Evolutionary conservation across 2,888 invertebrate species (phyloP), one percentile per base, ranked within the genome.

Genomic region (Epirrhoe tristata): DNA sequence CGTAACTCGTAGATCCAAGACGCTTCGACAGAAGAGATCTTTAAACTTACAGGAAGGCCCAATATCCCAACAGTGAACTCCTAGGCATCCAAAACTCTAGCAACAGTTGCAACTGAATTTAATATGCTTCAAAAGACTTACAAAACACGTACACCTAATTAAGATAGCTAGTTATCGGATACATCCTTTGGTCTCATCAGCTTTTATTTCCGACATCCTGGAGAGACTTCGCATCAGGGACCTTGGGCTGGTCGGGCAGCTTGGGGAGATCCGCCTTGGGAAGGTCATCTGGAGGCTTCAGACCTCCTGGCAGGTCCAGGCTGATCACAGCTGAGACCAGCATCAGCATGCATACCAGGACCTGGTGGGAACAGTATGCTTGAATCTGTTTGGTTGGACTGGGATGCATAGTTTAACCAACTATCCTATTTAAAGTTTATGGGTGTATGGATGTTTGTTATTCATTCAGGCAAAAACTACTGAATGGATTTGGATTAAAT

Each of bases 271-370:
- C 79, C 0, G 78, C 74, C 59, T 87, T 86, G 1, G 82, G 77
- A 0, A 74, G 60, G 12, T 86, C 88, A 0, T 75, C 74, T 8
- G 80, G 76, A 0, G 71, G 70, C 67, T 84, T 85, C 43, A 76
- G 66, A 34, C 76, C 81, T 5, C 73, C 67, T 50, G 82, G 69
- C 34, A 86, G 72, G 52, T 87, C 89, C 7, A 79, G 50, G 67
- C 77, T 75, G 43, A 81, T 74, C 32, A 81, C 81, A 7, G 82
- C 84, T 12, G 86, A 77, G 0, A 83, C 86, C 76, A 90, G 72
- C 83, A 90, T 73, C 67, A 91, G 74, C 43, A 90, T 72, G 65
- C 87, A 88, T 0, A 84, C 75, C 57, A 88, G 74, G 51, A 89
- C 69, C 90, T 90, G 78, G 24, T 56, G 64, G 39, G 2, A 10